Base-by-base conservation (phyloP, 2,888 invertebrate genomes). In the Amphipoea oculea region DNA sequence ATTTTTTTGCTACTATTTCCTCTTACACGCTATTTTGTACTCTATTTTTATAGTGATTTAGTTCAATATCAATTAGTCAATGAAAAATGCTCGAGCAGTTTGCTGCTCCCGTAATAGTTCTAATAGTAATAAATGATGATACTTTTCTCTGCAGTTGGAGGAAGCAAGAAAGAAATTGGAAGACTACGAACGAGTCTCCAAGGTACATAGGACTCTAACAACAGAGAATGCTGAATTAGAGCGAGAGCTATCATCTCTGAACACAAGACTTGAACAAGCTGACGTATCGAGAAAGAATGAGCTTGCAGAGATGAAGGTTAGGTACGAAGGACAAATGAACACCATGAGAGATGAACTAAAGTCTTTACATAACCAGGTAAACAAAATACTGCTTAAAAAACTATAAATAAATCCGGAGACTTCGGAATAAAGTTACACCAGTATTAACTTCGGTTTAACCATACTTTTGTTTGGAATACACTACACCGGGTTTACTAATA, bases 241-340 rank as follows among this genome's bases (percentile, higher is more conserved):
- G 88, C 97, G 98, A 45, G 99, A 99, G 94, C 96, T 99, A 40
- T 97, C 97, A 83, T 97, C 98, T 75, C 93, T 98, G 60, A 98
- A 98, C 92, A 97, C 97, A 73, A 97, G 97, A 97, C 93, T 98
- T 51, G 97, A 97, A 85, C 97, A 98, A 89, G 97, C 97, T 6
- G 98, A 99, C 90, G 98, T 98, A 89, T 97, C 97, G 45, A 97
- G 98, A 78, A 98, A 98, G 92, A 97, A 98, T 14, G 99, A 99
- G 91, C 95, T 99, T 54, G 98, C 98, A 2, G 98, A 99, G 80
- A 98, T 98, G 79, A 98, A 99, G 94, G 97, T 98, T 94, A 97
- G 99, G 75, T 99, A 99, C 92, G 99, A 99, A 91, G 98, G 98
- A 86, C 98, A 99, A 93, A 97, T 99, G 93, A 98, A 98, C 85